Base-by-base conservation (phyloP, 2,888 invertebrate genomes). In the Sarcophaga caerulescens region DNA sequence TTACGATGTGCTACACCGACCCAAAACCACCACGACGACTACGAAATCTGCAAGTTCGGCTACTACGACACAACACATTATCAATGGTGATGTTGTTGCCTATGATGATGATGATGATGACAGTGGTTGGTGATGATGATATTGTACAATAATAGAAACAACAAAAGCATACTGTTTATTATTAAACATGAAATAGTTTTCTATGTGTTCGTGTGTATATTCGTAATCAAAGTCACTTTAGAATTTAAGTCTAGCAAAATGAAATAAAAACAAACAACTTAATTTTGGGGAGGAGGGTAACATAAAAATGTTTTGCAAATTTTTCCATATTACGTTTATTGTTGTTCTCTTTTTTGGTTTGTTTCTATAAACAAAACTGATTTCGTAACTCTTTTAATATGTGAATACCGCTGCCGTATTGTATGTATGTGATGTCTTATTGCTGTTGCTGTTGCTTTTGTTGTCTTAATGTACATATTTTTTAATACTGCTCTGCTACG, bases 311-410 rank as follows among this genome's bases (percentile, higher is more conserved):
- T 79, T 60, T 52, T 78, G 71, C 60, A 60, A 80, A 75, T 80
- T 85, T 85, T 85, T 71, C 63, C 45, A 75, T 47, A 84, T 80
- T 83, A 71, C 74, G 65, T 74, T 65, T 60, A 23, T 45, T 66
- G 14, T 52, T 17, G 52, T 52, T 52, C 35, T 35, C 35, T 35
- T 10, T 8, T 35, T 35, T 35, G 8, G 35, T 52, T 17, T 17
- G 52, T 69, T 65, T 25, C 71, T 71, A 77, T 60, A 73, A 35
- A 81, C 65, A 83, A 84, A 74, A 70, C 73, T 83, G 71, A 70
- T 86, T 85, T 86, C 73, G 76, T 81, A 83, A 85, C 80, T 80
- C 21, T 75, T 45, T 66, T 47, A 25, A 14, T 60, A 59, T 25
- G 21, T 47, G 17, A 45, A 66, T 68, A 35, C 10, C 35, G 8